A percentile compares a stretch with the other conserved stretches of the same genome.
Evolutionary conservation across 2,888 invertebrate genomes (phyloP).

Genomic region (Netelia melanura): DNA sequence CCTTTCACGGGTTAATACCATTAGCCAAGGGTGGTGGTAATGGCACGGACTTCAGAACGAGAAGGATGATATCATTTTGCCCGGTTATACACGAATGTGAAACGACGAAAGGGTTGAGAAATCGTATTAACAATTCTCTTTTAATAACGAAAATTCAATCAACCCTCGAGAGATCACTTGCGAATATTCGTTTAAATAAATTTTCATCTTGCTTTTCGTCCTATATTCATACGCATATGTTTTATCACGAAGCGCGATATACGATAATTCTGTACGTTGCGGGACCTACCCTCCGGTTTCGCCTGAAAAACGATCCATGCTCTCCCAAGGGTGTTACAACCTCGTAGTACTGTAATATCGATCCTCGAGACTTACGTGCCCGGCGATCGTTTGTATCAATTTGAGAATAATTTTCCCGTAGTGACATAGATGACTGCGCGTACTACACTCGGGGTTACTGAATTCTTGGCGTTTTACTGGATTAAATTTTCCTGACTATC

Average conservation of each 20-base stretch:
- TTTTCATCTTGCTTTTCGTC: constrained; percentile 8
- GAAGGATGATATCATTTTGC: constrained; percentile 50
- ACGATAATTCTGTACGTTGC: constrained; percentile 7
- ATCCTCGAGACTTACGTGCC: constrained; percentile 65
- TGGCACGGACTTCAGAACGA: background rate
- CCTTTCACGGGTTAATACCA: constrained; percentile 57
- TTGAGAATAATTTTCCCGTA: constrained; percentile 71
- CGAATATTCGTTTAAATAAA: background rate
- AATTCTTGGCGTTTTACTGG: constrained; percentile 26
- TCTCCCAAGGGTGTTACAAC: constrained; percentile 63
- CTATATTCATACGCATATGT: constrained; percentile 23
- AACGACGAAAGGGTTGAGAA: constrained; percentile 39
- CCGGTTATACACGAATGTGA: background rate
- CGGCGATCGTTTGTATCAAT: constrained; percentile 79
- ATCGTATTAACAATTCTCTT: constrained; percentile 48
- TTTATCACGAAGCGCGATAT: constrained; percentile 10
- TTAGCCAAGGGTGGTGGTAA: constrained; percentile 32
- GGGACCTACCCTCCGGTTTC: background rate
- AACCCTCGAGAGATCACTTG: background rate
- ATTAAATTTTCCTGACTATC: constrained; percentile 58
- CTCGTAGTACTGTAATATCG: constrained; percentile 58
- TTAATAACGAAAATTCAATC: constrained; percentile 50
- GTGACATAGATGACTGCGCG: constrained; percentile 53
- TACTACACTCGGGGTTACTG: background rate
- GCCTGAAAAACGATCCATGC: constrained; percentile 57